These are phyloP conservation scores for Struthio camelus DNA, from an alignment of 2,113 vertebrate genomes.

Conservation along the genomic window DNA sequence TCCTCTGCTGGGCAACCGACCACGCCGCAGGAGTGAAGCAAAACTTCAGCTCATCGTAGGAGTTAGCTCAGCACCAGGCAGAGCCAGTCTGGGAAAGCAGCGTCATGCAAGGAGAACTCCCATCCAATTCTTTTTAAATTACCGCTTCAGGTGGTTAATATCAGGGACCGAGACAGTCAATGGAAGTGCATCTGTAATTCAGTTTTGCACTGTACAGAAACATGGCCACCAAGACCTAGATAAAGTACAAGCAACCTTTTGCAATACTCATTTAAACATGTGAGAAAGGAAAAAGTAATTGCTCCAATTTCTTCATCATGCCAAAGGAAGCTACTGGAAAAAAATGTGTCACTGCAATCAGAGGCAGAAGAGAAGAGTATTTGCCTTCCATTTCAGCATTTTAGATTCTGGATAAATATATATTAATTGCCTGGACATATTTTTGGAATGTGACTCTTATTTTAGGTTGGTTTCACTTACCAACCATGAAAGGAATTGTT, in stretches of 20 bases:
- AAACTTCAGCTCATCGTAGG: background rate
- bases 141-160: background rate
- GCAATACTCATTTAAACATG: background rate
- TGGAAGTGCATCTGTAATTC: background rate
- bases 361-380: background rate
- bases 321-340: background rate
- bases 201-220: background rate
- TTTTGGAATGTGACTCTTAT: background rate
- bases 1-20: background rate
- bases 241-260: background rate
- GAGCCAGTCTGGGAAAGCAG: background rate
- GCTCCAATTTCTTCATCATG: background rate
- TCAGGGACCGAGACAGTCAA: background rate
- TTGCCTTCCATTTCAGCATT: background rate
- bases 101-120: background rate
- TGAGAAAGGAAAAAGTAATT: background rate
- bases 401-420: background rate
- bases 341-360: background rate
- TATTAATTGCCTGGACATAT: background rate
- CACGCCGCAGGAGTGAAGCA: background rate
- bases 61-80: background rate
- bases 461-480: conserved; percentile 30
- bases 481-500: conserved; percentile 2
- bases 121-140: background rate
- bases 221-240: background rate